A percentile compares a stretch with the other conserved stretches of the same genome.
phyloP scores from a whole-genome alignment of 2,888 invertebrate species.

The Catocala nupta region DNA sequence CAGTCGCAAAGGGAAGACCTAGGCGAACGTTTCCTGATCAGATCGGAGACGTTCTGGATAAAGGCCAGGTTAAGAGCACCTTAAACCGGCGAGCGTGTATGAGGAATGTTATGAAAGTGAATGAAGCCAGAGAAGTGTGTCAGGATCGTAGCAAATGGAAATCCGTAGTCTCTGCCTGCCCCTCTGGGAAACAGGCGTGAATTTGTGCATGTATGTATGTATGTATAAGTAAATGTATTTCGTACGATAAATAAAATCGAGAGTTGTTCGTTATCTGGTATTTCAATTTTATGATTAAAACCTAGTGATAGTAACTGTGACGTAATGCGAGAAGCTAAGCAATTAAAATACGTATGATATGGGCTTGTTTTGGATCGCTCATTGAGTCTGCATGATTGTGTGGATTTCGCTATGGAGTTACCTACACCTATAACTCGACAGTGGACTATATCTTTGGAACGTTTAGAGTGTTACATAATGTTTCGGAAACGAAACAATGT shows the following conservation, averaged over 20 bases:
- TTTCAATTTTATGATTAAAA: constrained; percentile 2
- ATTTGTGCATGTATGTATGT: too few species aligned
- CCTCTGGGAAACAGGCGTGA: too few species aligned
- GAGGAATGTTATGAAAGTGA: too few species aligned
- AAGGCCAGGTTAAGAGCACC: too few species aligned
- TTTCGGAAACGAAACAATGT: constrained; percentile 31
- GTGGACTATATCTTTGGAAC: constrained; percentile 29
- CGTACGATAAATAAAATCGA: constrained; percentile 11
- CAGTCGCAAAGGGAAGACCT: too few species aligned
- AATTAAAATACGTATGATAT: constrained; percentile 30
- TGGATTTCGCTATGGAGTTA: constrained; percentile 27
- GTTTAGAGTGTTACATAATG: constrained; percentile 26
- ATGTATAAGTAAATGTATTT: constrained; percentile 11
- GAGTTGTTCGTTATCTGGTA: constrained; percentile 24
- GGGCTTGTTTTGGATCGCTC: constrained; percentile 24
- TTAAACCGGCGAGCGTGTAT: too few species aligned
- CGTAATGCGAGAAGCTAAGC: constrained; percentile 28
- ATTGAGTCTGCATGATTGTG: constrained; percentile 27
- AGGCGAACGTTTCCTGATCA: too few species aligned
- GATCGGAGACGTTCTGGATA: too few species aligned
- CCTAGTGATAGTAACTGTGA: constrained; percentile 15
- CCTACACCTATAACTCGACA: constrained; percentile 34
- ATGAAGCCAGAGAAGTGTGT: too few species aligned
- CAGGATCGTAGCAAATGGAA: too few species aligned
- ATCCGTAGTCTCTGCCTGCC: too few species aligned